Conservation (phyloP, 2,113 vertebrate species). For the Lophochroa leadbeateri region DNA sequence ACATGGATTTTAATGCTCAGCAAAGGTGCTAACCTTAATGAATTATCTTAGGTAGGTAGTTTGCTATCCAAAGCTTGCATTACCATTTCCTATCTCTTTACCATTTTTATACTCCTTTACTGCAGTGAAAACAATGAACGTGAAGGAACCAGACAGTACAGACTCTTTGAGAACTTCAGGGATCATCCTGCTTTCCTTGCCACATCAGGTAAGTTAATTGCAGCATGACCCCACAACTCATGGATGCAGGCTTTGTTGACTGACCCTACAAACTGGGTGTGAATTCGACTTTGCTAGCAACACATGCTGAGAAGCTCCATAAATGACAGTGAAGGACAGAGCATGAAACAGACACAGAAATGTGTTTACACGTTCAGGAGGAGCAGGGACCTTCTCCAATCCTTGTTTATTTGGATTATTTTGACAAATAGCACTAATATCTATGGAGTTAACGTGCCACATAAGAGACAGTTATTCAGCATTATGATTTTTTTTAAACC, state of each 20-base stretch:
- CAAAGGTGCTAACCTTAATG: background rate
- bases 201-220: background rate
- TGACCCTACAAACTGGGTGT: background rate
- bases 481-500: background rate
- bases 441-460: background rate
- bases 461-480: background rate
- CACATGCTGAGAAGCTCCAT: conserved; percentile 22
- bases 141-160: background rate
- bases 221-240: background rate
- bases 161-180: background rate
- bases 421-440: background rate
- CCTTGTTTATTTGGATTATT: background rate
- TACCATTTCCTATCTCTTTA: background rate
- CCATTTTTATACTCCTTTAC: background rate
- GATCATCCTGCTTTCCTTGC: background rate
- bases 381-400: background rate
- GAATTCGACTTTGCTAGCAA: background rate
- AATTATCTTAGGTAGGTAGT: background rate
- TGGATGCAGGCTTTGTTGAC: background rate
- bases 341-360: conserved; percentile 56
- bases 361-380: background rate
- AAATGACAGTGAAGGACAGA: conserved; percentile 51
- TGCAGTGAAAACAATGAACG: background rate
- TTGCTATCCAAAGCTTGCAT: background rate
- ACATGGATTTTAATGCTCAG: background rate